phyloP scores from a whole-genome alignment of 2,797 vertebrate species.

The Sebastolobus altivelis region DNA sequence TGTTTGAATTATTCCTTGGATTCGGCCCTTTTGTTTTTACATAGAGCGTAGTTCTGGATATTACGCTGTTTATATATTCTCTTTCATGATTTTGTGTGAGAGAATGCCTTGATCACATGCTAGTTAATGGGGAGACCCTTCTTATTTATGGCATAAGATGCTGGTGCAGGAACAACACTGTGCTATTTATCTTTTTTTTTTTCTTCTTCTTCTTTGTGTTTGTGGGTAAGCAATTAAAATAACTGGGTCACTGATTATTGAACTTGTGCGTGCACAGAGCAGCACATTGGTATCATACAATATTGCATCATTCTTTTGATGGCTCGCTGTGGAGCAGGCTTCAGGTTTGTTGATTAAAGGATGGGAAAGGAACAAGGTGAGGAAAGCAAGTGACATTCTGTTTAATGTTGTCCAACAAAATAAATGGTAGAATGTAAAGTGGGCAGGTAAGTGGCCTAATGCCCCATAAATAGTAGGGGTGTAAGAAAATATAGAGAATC shows the following conservation, averaged over 20 bases:
- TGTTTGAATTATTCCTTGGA: conserved; percentile 64
- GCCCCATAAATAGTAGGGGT: conserved; percentile 29
- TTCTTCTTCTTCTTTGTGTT: conserved; percentile 74
- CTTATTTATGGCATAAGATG: conserved; percentile 76
- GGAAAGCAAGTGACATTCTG: conserved; percentile 53
- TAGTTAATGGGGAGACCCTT: conserved; percentile 80
- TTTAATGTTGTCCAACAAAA: conserved; percentile 57
- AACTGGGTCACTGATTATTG: conserved; percentile 86
- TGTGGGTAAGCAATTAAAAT: conserved; percentile 87
- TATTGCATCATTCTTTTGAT: conserved; percentile 75
- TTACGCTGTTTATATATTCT: conserved; percentile 80
- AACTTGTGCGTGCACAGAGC: conserved; percentile 74
- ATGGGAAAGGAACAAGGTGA: conserved; percentile 46
- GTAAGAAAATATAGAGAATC: not conserved
- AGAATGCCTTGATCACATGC: conserved; percentile 83
- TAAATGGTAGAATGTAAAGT: conserved; percentile 41
- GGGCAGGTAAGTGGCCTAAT: conserved; percentile 47
- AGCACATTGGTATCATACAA: conserved; percentile 65
- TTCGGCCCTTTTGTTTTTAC: conserved; percentile 72
- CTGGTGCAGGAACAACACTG: conserved; percentile 78
- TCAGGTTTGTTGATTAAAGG: conserved; percentile 60
- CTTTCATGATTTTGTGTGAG: conserved; percentile 82
- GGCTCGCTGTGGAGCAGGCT: conserved; percentile 48
- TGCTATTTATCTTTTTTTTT: conserved; percentile 78
- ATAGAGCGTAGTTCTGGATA: conserved; percentile 65